Percentiles rank a stretch among this genome's conserved stretches.
These are phyloP conservation scores for Heliconius hermathena DNA, from an alignment of 1,140 invertebrate species.

Conservation along the genomic window DNA sequence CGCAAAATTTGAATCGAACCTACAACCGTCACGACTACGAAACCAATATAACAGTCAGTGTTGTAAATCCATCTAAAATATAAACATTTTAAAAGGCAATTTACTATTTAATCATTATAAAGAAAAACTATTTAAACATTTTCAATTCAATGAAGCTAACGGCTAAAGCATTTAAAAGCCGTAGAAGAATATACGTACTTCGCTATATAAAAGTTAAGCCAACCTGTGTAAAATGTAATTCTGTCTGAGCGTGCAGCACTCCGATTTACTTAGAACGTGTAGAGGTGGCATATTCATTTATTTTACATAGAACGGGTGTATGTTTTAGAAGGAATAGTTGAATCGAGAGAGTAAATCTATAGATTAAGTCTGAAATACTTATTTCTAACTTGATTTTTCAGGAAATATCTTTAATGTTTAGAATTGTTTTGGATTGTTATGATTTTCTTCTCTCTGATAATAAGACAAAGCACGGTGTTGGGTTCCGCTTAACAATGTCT, in stretches of 20 bases:
- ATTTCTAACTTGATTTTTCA: neutral
- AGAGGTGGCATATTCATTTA: constrained; percentile 33
- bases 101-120: neutral
- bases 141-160: constrained; percentile 13
- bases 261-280: constrained; percentile 22
- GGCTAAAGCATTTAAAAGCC: neutral
- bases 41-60: no score
- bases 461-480: no score
- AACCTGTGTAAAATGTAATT: constrained; percentile 40
- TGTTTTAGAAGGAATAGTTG: neutral
- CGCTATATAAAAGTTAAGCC: constrained; percentile 20
- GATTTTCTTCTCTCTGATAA: no score
- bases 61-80: no score
- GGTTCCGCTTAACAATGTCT: no score
- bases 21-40: no score
- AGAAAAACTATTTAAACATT: constrained; percentile 2
- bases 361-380: neutral
- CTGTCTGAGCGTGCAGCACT: constrained; percentile 33
- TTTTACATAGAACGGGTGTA: constrained; percentile 2
- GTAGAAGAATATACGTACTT: constrained; percentile 2
- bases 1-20: no score
- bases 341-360: neutral
- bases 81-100: neutral
- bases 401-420: no score
- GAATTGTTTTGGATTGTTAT: no score